phyloP scores from a whole-genome alignment of 2,888 invertebrate genomes.

The Polymixis lichenea region DNA sequence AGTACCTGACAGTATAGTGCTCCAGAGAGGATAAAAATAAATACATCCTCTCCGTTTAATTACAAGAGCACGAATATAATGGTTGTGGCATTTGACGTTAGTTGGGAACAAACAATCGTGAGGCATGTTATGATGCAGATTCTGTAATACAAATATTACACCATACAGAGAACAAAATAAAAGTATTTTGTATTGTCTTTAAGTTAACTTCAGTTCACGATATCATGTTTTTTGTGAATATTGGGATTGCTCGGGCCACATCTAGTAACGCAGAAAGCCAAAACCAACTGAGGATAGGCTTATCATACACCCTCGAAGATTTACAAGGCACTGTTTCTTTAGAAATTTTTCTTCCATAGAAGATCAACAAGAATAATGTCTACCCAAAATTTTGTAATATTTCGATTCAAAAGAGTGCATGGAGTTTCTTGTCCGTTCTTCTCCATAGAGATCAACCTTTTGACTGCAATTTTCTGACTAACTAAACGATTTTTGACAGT shows the following conservation, averaged over 20 bases:
- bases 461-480: too few relatives aligned
- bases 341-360: too few relatives aligned
- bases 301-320: neutral
- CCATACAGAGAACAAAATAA: neutral
- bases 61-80: constrained; percentile 75
- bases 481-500: too few relatives aligned
- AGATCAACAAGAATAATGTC: too few relatives aligned
- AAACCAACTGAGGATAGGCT: neutral
- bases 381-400: too few relatives aligned
- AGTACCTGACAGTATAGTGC: constrained; percentile 88
- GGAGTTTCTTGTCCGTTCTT: too few relatives aligned
- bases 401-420: too few relatives aligned
- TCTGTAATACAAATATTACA: neutral
- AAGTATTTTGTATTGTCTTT: neutral
- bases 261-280: neutral
- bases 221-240: neutral
- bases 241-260: neutral
- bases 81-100: constrained; percentile 73
- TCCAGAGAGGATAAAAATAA: constrained; percentile 79
- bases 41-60: constrained; percentile 74
- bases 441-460: too few relatives aligned
- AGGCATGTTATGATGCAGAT: constrained; percentile 18
- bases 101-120: constrained; percentile 84
- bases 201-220: neutral
- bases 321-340: neutral